Base-by-base conservation (phyloP, 2,797 vertebrate genomes). In the Gephyroberyx darwinii region DNA sequence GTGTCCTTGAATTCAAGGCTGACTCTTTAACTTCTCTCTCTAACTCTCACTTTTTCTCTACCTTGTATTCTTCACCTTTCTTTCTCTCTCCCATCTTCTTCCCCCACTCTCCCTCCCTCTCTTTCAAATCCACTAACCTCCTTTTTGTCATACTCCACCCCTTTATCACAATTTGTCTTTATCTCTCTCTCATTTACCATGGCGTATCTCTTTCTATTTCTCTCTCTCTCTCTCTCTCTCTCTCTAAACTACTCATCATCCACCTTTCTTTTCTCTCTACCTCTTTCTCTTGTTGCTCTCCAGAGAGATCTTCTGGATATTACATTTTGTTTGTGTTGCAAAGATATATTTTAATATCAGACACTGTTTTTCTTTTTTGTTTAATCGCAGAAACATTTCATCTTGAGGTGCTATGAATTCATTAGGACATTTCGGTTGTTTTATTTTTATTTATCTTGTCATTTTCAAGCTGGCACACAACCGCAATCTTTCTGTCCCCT, bases 1-100 rank as follows among this genome's bases (percentile, higher is more conserved):
- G 39, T 52, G 47, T 73, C 77, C 65, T 81, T 77, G 65, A 82
- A 71, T 58, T 62, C 65, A 50, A 74, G 75, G 53, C 54, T 54
- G 55, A 66, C 5, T 77, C 57, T 43, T 13, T 17, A 8, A 65
- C 61, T 62, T 47, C 10, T 33, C 16, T 9, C 50, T 74, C 62
- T 71, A 20, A 33, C 52, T 52, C 13, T 71, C 48, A 45, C 16
- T 73, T 80, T 71, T 64, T 43, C 20, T 54, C 53, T n/a, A 45
- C 2, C 31, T 52, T 69, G 14, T 45, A 57, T 61, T 68, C 2
- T 63, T 64, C 35, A 58, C 9, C 17, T 39, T 52, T 39, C 13
- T 60, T 31, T 43, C 8, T 52, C n/a, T 51, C 14, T 5, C 16
- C 14, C 17, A 41, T 56, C 8, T 19, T 43, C 45, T 30, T 16